phyloP scores from a whole-genome alignment of 2,113 vertebrate genomes.

The Phrynosoma blainvillii region DNA sequence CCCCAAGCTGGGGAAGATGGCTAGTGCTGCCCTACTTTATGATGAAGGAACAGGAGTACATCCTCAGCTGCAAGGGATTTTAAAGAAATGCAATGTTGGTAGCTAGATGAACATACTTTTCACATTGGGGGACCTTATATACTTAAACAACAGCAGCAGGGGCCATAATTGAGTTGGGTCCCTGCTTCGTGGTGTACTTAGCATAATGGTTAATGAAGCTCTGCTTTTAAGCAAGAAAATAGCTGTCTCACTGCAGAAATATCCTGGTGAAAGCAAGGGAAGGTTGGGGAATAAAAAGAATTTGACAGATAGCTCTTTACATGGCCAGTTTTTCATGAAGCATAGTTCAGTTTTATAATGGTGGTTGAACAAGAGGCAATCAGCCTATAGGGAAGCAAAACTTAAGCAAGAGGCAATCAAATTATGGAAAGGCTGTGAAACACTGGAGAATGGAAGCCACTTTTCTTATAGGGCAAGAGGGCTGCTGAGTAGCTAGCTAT shows the following conservation, averaged over 20 bases:
- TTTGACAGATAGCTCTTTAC: not conserved
- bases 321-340: not conserved
- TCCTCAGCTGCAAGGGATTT: not conserved
- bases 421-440: not conserved
- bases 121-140: conserved; percentile 3
- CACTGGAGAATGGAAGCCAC: not conserved
- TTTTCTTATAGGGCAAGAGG: not conserved
- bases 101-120: conserved; percentile 3
- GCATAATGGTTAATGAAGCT: conserved; percentile 24
- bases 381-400: too few species aligned
- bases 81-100: not conserved
- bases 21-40: not conserved
- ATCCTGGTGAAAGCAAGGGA: not conserved
- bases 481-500: not conserved
- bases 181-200: not conserved
- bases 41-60: conserved; percentile 10
- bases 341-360: not conserved
- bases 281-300: not conserved
- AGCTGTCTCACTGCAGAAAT: not conserved
- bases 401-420: not conserved
- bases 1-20: conserved; percentile 1
- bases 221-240: conserved; percentile 6
- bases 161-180: conserved; percentile 13
- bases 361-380: not conserved
- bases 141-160: not conserved